Conservation (phyloP, 2,113 vertebrate genomes). For the Heteronetta atricapilla region DNA sequence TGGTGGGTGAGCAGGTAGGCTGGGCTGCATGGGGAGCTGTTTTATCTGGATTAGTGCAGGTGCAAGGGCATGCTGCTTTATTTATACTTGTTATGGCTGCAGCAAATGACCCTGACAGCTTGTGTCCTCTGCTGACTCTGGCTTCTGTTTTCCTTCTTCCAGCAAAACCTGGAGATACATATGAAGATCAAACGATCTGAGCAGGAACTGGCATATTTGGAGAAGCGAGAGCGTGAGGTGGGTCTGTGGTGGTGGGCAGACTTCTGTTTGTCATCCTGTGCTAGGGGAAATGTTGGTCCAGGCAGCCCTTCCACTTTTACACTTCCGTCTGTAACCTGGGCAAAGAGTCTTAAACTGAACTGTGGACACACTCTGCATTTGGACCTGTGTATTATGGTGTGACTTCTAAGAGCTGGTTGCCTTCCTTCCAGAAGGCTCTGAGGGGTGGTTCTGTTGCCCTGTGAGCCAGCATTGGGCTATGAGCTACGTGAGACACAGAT, state of each 20-base stretch:
- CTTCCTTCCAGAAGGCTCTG: neutral
- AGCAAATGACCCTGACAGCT: neutral
- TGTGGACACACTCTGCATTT: neutral
- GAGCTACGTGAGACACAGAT: neutral
- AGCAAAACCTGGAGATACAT: conserved; percentile 99
- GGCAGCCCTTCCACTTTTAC: neutral
- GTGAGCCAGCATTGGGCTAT: neutral
- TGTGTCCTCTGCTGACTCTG: neutral
- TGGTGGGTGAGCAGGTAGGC: neutral
- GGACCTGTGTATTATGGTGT: neutral
- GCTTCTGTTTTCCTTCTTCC: conserved; percentile 42
- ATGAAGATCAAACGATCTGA: conserved; percentile 94
- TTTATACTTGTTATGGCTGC: neutral
- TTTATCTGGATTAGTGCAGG: neutral
- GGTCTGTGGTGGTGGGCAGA: neutral
- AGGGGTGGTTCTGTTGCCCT: neutral
- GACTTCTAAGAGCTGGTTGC: neutral
- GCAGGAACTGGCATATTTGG: conserved; percentile 92
- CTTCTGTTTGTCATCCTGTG: neutral
- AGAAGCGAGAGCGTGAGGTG: conserved; percentile 91
- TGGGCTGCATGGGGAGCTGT: neutral
- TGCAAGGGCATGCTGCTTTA: neutral
- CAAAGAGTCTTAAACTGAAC: neutral
- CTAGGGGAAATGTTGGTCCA: neutral
- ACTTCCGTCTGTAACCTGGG: neutral